phyloP scores from a whole-genome alignment of 2,113 vertebrate species.

The Aythya baeri region DNA sequence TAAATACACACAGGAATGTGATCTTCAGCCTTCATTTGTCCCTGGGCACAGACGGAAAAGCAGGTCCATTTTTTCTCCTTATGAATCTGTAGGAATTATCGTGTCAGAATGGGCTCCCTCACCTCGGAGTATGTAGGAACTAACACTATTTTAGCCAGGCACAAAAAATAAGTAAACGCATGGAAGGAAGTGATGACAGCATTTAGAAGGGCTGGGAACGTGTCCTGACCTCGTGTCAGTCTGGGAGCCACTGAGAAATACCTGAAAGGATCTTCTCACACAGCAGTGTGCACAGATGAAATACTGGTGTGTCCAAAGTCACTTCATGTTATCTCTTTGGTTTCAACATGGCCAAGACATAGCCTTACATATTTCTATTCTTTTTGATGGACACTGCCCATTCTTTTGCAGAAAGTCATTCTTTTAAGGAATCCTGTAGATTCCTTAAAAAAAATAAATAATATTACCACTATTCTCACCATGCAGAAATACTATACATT shows the following conservation, averaged over 20 bases:
- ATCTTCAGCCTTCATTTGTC: not conserved
- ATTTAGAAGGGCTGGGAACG: not conserved
- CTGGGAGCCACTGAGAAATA: not conserved
- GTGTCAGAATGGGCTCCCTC: rapidly evolving
- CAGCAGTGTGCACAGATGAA: too few species aligned
- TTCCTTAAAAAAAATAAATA: not conserved
- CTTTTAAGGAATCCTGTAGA: not conserved
- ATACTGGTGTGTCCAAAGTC: not conserved
- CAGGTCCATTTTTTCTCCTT: not conserved
- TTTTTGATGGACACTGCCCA: not conserved
- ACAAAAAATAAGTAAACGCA: not conserved
- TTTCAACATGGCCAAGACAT: not conserved
- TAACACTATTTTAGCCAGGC: not conserved
- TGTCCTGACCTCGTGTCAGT: not conserved
- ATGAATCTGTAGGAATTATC: not conserved
- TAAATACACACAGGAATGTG: not conserved
- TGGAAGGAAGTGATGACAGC: not conserved
- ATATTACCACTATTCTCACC: not conserved
- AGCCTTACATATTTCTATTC: not conserved
- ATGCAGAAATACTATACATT: not conserved
- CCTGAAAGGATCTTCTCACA: not conserved
- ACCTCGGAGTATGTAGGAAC: not conserved
- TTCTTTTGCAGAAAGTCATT: not conserved
- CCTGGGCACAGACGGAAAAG: not conserved
- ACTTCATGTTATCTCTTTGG: not conserved